Base-by-base conservation (phyloP, 2,113 vertebrate genomes). In the Zosterops hypoxanthus region DNA sequence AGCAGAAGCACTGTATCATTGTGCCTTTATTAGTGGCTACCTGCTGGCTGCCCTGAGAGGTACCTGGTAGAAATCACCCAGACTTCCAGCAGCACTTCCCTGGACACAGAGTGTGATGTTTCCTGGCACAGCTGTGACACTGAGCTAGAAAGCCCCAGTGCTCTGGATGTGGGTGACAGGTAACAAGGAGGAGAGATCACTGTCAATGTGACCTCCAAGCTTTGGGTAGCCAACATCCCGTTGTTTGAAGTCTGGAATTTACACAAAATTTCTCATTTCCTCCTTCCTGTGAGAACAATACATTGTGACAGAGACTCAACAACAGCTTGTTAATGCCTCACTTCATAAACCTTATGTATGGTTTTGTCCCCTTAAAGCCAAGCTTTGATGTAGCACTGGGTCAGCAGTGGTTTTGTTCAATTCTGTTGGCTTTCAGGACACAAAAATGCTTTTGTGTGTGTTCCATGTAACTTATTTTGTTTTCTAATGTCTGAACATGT, bases 181-280 rank as follows among this genome's bases (percentile, higher is more conserved):
- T 92, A 92, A 92, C 57, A 39, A 96, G 95, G 89, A 78, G 92
- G 13, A 0, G 12, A 55, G 61, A 57, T 59, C 15, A 34, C 90
- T 90, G 57, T 65, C 72, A 50, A 14, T 46, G 77, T 94, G 90
- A 96, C 86, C 90, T 57, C 59, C 26, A 34, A 31, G 39, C 90
- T 80, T 39, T 33, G 68, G 79, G 81, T 88, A 80, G 78, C 82
- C 94, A 86, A 95, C 94, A 97, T 97, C 95, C 94, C 84, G 7
- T 95, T 77, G 91, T 95, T 96, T 97, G 93, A 95, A 96, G 94
- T 85, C 84, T 83, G 89, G 90, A 92, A 94, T 92, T 93, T 91
- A 90, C 72, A 97, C 92, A 96, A 12, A 93, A 97, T 94, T 95
- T 86, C 95, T 96, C 96, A 97, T 97, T 97, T 97, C 96, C 96